Percentiles rank a stretch among this genome's conserved stretches.
Evolutionary conservation across 2,113 vertebrate genomes (phyloP).

Genomic region (Muntiacus reevesi): DNA sequence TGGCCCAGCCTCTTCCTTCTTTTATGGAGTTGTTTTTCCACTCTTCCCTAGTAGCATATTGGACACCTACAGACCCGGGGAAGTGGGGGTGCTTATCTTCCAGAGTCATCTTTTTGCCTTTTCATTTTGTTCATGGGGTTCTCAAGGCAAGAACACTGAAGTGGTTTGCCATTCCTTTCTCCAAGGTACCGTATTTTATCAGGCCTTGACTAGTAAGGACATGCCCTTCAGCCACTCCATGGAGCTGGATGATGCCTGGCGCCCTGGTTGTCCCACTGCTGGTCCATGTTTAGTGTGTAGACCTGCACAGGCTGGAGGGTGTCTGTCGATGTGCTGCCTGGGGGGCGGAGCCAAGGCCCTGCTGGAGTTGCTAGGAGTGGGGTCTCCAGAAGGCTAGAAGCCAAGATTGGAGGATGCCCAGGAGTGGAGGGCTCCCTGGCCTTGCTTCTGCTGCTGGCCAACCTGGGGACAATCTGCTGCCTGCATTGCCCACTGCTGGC

Average conservation of each 20-base stretch:
- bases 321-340: neutral
- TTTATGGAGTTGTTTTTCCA: neutral
- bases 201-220: neutral
- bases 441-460: neutral
- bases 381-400: neutral
- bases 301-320: neutral
- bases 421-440: neutral
- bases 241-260: neutral
- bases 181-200: neutral
- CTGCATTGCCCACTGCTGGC: neutral
- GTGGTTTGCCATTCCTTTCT: neutral
- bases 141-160: neutral
- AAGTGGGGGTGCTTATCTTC: neutral
- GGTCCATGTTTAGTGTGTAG: neutral
- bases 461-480: neutral
- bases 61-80: neutral
- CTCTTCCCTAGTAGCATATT: neutral
- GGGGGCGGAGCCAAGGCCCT: neutral
- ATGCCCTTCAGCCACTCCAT: neutral
- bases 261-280: neutral
- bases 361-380: neutral
- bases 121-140: neutral
- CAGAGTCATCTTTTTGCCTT: neutral
- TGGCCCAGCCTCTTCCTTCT: neutral
- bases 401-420: neutral